Evolutionary conservation across 53 echinoderm and acorn worm species (phyloP).

Genomic region (Holothuria leucospilota): DNA sequence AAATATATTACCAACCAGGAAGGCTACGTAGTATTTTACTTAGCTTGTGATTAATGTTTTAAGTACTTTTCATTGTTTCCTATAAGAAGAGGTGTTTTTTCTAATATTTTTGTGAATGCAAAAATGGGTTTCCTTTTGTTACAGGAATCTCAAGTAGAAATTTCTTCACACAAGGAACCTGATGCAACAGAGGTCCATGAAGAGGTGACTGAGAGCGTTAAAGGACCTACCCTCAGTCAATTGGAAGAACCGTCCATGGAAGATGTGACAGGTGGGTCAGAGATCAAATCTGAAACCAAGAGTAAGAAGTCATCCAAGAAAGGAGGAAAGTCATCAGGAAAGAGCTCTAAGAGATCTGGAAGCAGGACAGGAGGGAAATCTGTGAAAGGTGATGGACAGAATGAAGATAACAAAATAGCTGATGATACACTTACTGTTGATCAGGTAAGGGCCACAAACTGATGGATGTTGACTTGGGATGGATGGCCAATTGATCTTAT

Average conservation of each 20-base stretch:
- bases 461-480: too few relatives aligned
- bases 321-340: constrained; percentile 26
- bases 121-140: not conserved
- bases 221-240: constrained; percentile 18
- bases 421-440: constrained; percentile 68
- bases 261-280: constrained; percentile 27
- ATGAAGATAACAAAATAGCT: constrained; percentile 62
- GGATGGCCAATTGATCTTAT: too few relatives aligned
- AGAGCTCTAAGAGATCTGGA: constrained; percentile 73
- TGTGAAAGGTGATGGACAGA: constrained; percentile 35
- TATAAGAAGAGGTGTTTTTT: too few relatives aligned
- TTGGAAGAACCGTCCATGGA: constrained; percentile 14
- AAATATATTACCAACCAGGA: too few relatives aligned
- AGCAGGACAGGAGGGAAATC: constrained; percentile 50
- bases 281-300: constrained; percentile 39
- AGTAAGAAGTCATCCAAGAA: constrained; percentile 62
- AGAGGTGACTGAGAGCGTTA: constrained; percentile 2
- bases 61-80: too few relatives aligned
- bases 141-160: constrained; percentile 14
- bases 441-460: constrained; percentile 40
- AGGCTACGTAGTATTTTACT: too few relatives aligned
- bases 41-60: too few relatives aligned
- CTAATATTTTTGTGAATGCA: too few relatives aligned
- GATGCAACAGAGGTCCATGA: not conserved
- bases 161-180: not conserved